phyloP scores from a whole-genome alignment of 2,888 invertebrate species.

The Phyllotreta striolata region DNA sequence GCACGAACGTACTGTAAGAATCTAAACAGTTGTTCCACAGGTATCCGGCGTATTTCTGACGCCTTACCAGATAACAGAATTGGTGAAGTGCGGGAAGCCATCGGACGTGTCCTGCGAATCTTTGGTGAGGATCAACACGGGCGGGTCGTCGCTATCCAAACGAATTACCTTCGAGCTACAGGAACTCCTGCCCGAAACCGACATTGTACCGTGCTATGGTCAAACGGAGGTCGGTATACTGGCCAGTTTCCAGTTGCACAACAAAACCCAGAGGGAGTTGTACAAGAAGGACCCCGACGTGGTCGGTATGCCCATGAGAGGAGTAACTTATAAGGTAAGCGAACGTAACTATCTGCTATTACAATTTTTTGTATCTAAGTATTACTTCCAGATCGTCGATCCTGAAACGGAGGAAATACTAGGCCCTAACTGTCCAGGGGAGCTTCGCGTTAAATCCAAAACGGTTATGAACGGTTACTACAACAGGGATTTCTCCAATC shows the following conservation, averaged over 20 bases:
- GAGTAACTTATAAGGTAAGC: constrained; percentile 50
- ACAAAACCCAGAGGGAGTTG: constrained; percentile 46
- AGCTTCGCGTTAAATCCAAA: constrained; percentile 62
- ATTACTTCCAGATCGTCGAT: constrained; percentile 45
- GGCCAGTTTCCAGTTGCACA: constrained; percentile 46
- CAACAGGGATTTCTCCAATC: constrained; percentile 59
- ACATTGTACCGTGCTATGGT: constrained; percentile 50
- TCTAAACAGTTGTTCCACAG: constrained; percentile 36
- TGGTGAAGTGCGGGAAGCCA: constrained; percentile 51
- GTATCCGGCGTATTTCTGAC: constrained; percentile 46
- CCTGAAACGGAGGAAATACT: constrained; percentile 49
- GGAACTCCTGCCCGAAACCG: constrained; percentile 52
- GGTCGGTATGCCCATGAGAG: constrained; percentile 47
- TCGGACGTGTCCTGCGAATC: constrained; percentile 49
- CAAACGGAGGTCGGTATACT: constrained; percentile 54
- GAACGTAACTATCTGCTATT: background rate
- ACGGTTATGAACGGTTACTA: constrained; percentile 61
- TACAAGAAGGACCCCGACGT: constrained; percentile 48
- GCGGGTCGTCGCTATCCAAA: constrained; percentile 50
- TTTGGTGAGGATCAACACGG: constrained; percentile 48
- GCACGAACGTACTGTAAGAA: no score
- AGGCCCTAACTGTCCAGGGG: constrained; percentile 62
- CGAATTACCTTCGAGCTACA: constrained; percentile 46
- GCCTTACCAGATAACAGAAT: constrained; percentile 47
- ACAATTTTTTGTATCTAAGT: no score